These are phyloP conservation scores for Drosophila suboccidentalis DNA, from an alignment of 2,888 invertebrate genomes.

Conservation along the genomic window DNA sequence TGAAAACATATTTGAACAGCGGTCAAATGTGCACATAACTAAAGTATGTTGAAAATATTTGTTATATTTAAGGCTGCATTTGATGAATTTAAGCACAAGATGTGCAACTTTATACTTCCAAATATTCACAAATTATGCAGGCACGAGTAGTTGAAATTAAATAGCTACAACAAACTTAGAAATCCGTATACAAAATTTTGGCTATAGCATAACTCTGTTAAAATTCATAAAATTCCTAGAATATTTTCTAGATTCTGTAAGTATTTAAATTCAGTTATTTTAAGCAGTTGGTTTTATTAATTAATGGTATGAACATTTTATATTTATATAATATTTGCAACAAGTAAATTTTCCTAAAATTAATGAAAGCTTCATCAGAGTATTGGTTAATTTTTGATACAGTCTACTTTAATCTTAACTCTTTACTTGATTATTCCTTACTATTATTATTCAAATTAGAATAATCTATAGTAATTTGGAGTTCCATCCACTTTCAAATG, in stretches of 20 bases:
- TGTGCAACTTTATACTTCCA: neutral
- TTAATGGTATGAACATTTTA: neutral
- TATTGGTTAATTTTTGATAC: too few species aligned
- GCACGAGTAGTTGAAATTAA: neutral
- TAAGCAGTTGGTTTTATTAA: neutral
- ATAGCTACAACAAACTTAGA: neutral
- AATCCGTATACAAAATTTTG: neutral
- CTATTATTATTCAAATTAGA: too few species aligned
- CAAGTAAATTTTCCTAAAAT: too few species aligned
- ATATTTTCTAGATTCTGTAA: too few species aligned
- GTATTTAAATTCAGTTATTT: neutral
- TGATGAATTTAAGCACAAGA: conserved; percentile 2
- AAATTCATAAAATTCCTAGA: neutral
- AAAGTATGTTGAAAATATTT: conserved; percentile 11
- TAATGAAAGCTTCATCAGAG: too few species aligned
- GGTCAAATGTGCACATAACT: conserved; percentile 29
- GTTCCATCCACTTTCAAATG: too few species aligned
- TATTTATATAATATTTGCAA: too few species aligned
- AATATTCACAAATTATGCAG: conserved; percentile 3
- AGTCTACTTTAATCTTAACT: too few species aligned
- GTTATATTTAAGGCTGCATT: neutral
- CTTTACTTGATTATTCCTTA: too few species aligned
- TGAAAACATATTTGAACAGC: conserved; percentile 32
- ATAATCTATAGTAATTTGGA: too few species aligned
- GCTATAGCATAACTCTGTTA: neutral